phyloP scores from a whole-genome alignment of 2,113 vertebrate genomes.

The Thymallus thymallus region DNA sequence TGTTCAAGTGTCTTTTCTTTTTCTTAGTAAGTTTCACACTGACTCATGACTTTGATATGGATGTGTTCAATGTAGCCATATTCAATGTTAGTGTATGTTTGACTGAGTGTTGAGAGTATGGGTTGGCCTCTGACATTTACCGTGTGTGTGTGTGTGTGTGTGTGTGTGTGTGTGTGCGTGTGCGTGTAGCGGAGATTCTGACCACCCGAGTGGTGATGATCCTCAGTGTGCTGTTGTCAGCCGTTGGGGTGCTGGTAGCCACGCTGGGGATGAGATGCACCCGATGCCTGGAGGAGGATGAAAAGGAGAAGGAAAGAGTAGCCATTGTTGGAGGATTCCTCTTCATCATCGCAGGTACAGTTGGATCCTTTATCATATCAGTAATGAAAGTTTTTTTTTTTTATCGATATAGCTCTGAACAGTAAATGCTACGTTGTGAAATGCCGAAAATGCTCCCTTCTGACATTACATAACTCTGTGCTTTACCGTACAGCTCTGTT shows the following conservation, averaged over 20 bases:
- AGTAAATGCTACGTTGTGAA: not conserved
- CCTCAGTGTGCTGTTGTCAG: conserved; percentile 78
- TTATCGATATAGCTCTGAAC: not conserved
- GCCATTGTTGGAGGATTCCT: conserved; percentile 79
- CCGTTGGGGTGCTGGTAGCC: conserved; percentile 74
- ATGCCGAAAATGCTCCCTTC: not conserved
- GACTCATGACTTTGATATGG: no score
- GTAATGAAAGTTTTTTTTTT: no score
- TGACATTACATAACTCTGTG: not conserved
- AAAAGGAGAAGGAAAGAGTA: conserved; percentile 76
- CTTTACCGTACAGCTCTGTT: no score
- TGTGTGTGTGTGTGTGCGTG: not conserved
- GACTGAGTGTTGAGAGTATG: not conserved
- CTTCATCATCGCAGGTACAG: conserved; percentile 81
- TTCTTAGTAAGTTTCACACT: no score
- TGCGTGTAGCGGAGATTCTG: conserved; percentile 78
- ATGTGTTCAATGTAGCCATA: not conserved
- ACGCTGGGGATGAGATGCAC: conserved; percentile 89
- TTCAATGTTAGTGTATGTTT: not conserved
- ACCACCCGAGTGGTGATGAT: conserved; percentile 85
- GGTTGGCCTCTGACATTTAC: not conserved
- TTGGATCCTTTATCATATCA: no score
- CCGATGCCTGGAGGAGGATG: conserved; percentile 80
- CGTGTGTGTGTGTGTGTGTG: not conserved
- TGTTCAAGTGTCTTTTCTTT: no score